Evolutionary conservation across 2,113 vertebrate genomes (phyloP).

Genomic region (Mormyrus lacerda): DNA sequence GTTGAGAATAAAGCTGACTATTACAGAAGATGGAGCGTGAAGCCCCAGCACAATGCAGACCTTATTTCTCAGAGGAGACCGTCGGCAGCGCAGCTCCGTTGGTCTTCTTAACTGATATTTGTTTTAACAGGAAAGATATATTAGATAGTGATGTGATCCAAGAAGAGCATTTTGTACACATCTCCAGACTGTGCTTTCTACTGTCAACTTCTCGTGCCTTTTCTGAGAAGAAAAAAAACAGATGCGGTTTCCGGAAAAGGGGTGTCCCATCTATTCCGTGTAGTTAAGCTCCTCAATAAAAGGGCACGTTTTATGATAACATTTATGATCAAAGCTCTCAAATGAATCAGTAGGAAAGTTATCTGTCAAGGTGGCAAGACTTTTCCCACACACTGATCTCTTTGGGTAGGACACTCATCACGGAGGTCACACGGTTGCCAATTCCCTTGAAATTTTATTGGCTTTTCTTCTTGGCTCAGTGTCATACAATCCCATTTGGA

Average conservation of each 20-base stretch:
- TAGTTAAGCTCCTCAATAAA: background rate
- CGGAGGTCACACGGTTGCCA: slow-evolving; percentile 45
- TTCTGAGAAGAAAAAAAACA: background rate
- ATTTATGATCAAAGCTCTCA: slow-evolving; percentile 1
- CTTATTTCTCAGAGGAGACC: background rate
- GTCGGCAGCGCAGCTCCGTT: background rate
- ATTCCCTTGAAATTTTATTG: slow-evolving; percentile 46
- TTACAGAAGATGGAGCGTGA: background rate
- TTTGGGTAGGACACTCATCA: slow-evolving; percentile 6
- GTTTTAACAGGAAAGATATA: background rate
- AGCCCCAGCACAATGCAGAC: background rate
- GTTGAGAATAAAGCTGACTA: background rate
- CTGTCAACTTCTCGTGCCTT: background rate
- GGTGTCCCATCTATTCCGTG: background rate
- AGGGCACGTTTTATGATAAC: slow-evolving; percentile 14
- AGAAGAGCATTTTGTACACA: background rate
- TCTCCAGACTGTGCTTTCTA: background rate
- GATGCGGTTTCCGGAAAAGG: background rate
- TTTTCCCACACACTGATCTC: slow-evolving; percentile 11
- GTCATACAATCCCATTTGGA: slow-evolving; percentile 38
- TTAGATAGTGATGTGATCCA: background rate
- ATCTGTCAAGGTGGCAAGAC: background rate
- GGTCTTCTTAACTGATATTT: slow-evolving; percentile 12
- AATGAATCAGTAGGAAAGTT: slow-evolving; percentile 19
- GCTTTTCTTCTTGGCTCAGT: slow-evolving; percentile 32